Evolutionary conservation across 2,113 vertebrate species (phyloP).

Genomic region (Dasyurus viverrinus): DNA sequence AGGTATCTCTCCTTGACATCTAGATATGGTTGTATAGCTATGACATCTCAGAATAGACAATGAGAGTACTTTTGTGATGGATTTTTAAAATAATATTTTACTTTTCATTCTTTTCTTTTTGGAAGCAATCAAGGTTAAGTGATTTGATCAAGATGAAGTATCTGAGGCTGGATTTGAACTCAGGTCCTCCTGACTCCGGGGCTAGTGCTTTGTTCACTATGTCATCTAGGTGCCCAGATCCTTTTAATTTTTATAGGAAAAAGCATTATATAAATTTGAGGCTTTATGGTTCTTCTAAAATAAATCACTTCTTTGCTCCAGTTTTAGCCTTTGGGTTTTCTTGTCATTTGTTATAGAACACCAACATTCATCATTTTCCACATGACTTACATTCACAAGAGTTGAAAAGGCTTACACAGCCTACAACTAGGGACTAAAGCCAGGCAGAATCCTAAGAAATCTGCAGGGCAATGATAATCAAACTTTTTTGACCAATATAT

Average conservation of each 20-base stretch:
- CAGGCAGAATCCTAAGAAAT: neutral
- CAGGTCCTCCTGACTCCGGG: neutral
- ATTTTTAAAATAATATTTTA: neutral
- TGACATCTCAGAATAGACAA: neutral
- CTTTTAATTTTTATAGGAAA: conserved; percentile 32
- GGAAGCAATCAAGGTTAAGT: neutral
- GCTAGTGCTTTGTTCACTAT: neutral
- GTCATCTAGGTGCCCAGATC: neutral
- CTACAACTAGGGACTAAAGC: neutral
- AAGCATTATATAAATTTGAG: conserved; percentile 7
- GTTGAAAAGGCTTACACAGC: neutral
- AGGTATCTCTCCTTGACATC: neutral
- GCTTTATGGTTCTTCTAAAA: conserved; percentile 13
- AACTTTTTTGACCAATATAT: neutral
- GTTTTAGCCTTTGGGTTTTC: conserved; percentile 25
- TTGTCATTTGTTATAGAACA: conserved; percentile 29
- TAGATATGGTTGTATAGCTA: neutral
- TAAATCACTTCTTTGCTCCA: neutral
- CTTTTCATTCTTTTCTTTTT: conserved; percentile 3
- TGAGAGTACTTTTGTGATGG: neutral
- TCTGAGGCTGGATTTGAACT: neutral
- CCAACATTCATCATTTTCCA: neutral
- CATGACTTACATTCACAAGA: neutral
- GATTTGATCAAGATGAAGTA: neutral
- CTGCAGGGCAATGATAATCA: neutral